Base-by-base conservation (phyloP, 2,888 invertebrate genomes). In the Stegana nigrithorax region DNA sequence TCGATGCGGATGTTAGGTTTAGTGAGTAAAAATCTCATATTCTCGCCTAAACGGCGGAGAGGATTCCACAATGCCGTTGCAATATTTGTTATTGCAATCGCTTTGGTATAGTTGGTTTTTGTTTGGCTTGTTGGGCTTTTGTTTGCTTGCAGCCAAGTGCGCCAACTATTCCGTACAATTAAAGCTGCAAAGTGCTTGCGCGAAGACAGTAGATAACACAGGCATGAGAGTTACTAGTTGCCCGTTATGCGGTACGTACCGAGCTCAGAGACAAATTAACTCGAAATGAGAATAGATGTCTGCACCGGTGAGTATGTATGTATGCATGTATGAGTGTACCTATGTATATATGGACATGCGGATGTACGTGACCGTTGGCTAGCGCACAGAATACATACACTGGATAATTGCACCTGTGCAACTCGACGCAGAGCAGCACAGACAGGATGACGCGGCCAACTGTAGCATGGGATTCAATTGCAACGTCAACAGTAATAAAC, bases 141-240 rank as follows among this genome's bases (percentile, higher is more conserved):
- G 27, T 55, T 45, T 51, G 32, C 36, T 32, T 60, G 51, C 36
- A 39, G 51, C 51, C 39, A 51, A 60, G 36, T 67, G 65, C 27
- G 59, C n/a, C n/a, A n/a, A 63, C 44, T 36, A 65, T 63, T 68
- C 50, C 64, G 25, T 64, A 61, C 71, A 70, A 76, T 74, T 76
- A 74, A 68, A 72, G 67, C 63, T 63, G 53, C 61, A 55, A 36
- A 55, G 21, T 61, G 60, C 45, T 45, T 47, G 51, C 25, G 14
- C 14, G 23, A 29, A 55, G n/a, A 51, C 10, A 5, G 29, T 21
- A 55, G 8, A 21, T 12, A 27, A 12, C 32, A 26, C 25, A 50
- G 12, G 21, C 21, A 10, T 27, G 42, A 21, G n/a, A 8, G 42
- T 44, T 42, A 10, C n/a, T 50, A 23, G 26, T 14, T 25, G 50